phyloP scores from a whole-genome alignment of 1,140 invertebrate genomes.

The Calephelis virginiensis region DNA sequence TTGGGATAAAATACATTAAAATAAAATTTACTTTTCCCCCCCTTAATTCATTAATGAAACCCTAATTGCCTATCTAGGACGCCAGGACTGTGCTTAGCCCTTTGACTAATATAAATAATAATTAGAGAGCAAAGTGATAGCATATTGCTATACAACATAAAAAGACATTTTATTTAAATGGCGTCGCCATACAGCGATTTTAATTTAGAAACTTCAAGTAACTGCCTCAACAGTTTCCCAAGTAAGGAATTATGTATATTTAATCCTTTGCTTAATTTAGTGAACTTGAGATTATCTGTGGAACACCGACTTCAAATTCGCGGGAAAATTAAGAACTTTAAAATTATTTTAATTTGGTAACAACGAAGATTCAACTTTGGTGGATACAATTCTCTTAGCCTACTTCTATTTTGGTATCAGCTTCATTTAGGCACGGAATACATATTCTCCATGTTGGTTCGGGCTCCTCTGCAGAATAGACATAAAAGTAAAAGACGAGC shows the following conservation, averaged over 20 bases:
- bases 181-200: background rate
- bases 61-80: no score
- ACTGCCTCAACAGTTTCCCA: background rate
- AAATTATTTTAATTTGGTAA: conserved; percentile 2
- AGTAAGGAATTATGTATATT: conserved; percentile 14
- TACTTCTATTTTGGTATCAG: no score
- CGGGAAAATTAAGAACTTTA: background rate
- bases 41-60: no score
- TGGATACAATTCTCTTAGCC: no score
- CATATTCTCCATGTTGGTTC: no score
- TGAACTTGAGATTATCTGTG: conserved; percentile 12
- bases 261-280: conserved; percentile 11
- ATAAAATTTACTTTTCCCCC: no score
- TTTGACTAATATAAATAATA: no score
- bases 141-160: background rate
- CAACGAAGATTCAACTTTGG: background rate
- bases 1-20: no score
- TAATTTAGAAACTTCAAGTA: conserved; percentile 6
- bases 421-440: no score
- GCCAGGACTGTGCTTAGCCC: no score
- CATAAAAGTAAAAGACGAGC: no score
- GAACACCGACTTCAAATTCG: background rate
- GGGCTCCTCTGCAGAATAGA: no score
- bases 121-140: background rate
- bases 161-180: background rate